Base-by-base conservation (phyloP, 1,140 invertebrate species). In the Cataglyphis hispanica region DNA sequence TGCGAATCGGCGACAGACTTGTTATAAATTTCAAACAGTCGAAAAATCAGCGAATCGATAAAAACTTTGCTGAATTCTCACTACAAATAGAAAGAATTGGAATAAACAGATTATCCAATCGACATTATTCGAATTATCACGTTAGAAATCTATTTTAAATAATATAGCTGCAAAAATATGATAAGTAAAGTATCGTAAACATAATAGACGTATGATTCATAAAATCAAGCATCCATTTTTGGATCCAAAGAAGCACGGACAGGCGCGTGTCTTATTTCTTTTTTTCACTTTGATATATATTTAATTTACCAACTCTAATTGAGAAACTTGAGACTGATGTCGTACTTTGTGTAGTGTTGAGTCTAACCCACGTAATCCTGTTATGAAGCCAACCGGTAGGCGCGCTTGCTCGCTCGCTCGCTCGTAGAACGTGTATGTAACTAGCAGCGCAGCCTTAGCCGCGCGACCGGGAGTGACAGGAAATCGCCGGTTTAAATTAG, bases 401-500 rank as follows among this genome's bases (percentile, higher is more conserved):
- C 86, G 80, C 50, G 70, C 34, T 60, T 37, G 80, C 37, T 83
- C 78, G 56, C 34, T 60, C 53, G 80, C 37, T 83, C 78, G 56
- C 58, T 46, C 80, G 69, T 37, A 25, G 66, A 64, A 56, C 58
- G 56, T 7, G 58, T 40, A n/a, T 63, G 53, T 75, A 76, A 58
- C 46, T 64, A 76, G 66, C 50, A 43, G 43, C n/a, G 74, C 27
- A 53, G 46, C 74, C 84, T 81, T 86, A 74, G 64, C 70, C 61
- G 75, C 61, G 75, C 88, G 53, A 34, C 56, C 8, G 40, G 63
- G 60, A 66, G 70, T 78, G 80, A 86, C 91, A 88, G 88, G 91
- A 91, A 91, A 92, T 92, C 91, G 87, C 91, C 87, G 84, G 46
- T 88, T 91, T 92, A 91, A 92, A 91, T 92, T 92, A 91, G 85